Evolutionary conservation across 1,140 invertebrate genomes (phyloP), one percentile per base, ranked within the genome.

Genomic region (Frieseomelitta varia): DNA sequence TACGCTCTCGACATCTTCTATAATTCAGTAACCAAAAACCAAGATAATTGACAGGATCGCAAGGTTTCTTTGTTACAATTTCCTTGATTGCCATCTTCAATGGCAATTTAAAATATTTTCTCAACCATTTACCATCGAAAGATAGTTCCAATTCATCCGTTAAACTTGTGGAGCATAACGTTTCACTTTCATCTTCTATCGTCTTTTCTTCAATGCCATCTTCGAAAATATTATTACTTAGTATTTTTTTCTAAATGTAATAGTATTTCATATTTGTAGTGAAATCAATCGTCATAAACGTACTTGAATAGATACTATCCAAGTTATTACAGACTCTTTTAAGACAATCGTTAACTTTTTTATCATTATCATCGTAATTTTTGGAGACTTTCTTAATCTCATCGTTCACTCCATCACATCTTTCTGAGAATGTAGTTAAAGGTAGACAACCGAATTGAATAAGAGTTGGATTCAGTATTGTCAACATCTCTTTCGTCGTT

Each of bases 11-110:
- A n/a, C 15, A 71, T 79, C 51, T 87, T 81, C 68, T 79, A 21
- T 90, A 88, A 85, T 88, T 72, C 51, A 88, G 39, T 2, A 90
- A 78, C 87, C 87, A 90, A 63, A 87, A 87, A 47, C 80, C 89
- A 17, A 90, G 71, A 58, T 87, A 89, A 47, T 39, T 21, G 12
- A 90, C 65, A 8, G 89, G 87, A 56, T 90, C 89, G 11, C 14
- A 58, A 56, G 89, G 89, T 47, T 83, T 88, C 51, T 76, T 88
- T 11, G 79, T 34, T 15, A 84, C 55, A 6, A 90, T 85, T 63
- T 90, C 87, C 53, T 81, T 88, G 11, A 90, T 69, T 21, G 82
- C 89, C 77, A 85, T 79, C 71, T 53, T 84, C 15, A 90, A 69
- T 11, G 89, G 87, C 24, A 68, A 21, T 39, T 73, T 76, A 21